phyloP scores from a whole-genome alignment of 2,113 vertebrate genomes.

The Tautogolabrus adspersus region DNA sequence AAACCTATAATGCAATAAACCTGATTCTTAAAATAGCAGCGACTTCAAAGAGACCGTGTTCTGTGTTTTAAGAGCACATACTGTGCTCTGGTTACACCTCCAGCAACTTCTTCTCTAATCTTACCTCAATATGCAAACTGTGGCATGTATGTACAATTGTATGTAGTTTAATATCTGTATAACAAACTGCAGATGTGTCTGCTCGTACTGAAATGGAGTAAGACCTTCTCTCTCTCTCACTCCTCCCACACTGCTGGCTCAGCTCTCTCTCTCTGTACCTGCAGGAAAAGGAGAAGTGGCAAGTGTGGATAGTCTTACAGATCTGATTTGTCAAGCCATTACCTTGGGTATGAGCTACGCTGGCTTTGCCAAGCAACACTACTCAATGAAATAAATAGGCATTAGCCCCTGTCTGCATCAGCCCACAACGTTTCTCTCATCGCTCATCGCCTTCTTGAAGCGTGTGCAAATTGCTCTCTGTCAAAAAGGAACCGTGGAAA shows the following conservation, averaged over 20 bases:
- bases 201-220: neutral
- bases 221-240: constrained; percentile 8
- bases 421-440: constrained; percentile 49
- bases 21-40: too few relatives aligned
- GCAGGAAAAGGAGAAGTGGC: constrained; percentile 54
- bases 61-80: too few relatives aligned
- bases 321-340: constrained; percentile 78
- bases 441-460: constrained; percentile 31
- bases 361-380: constrained; percentile 51
- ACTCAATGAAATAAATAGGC: constrained; percentile 71
- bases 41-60: too few relatives aligned
- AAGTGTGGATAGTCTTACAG: constrained; percentile 70
- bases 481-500: constrained; percentile 30
- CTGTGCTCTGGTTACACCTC: too few relatives aligned
- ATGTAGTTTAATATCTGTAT: neutral
- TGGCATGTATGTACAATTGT: neutral
- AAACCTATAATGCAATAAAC: too few relatives aligned
- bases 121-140: neutral
- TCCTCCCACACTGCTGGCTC: constrained; percentile 12
- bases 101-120: neutral
- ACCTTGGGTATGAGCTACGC: constrained; percentile 44
- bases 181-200: constrained; percentile 24
- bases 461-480: constrained; percentile 55
- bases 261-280: constrained; percentile 47
- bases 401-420: constrained; percentile 55